Conservation (phyloP, 2,888 invertebrate species). For the Cephus rjabovi region DNA sequence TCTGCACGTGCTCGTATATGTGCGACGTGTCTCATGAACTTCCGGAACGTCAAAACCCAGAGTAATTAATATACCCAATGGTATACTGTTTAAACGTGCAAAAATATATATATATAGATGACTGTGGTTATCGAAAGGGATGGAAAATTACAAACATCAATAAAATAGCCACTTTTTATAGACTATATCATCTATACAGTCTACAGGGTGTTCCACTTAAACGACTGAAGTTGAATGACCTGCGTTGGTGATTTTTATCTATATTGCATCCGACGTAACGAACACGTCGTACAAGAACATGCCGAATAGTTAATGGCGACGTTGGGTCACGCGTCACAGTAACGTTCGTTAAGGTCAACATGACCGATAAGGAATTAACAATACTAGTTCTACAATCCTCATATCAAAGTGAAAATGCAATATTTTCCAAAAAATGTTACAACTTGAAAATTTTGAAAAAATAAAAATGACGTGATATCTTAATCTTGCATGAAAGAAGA, state of each 20-base stretch:
- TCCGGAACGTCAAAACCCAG: not conserved
- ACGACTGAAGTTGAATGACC: slow-evolving; percentile 16
- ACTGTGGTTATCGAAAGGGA: not conserved
- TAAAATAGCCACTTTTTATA: slow-evolving; percentile 7
- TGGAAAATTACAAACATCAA: slow-evolving; percentile 17
- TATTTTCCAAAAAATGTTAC: not conserved
- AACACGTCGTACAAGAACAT: not conserved
- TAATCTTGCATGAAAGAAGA: too few species aligned
- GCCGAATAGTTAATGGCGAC: not conserved
- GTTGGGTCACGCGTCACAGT: not conserved
- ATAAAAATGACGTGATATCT: not conserved
- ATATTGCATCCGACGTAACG: not conserved
- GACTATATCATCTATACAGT: not conserved
- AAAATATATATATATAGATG: not conserved
- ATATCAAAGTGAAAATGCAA: not conserved
- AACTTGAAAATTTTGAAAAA: not conserved
- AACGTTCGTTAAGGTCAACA: not conserved
- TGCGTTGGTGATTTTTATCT: slow-evolving; percentile 2
- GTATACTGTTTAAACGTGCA: not conserved
- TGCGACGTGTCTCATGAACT: not conserved
- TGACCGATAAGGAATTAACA: not conserved
- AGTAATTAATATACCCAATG: not conserved
- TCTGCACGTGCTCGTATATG: not conserved
- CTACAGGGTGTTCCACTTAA: slow-evolving; percentile 14
- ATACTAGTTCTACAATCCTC: not conserved